A percentile compares a stretch with the other conserved stretches of the same genome.
These are phyloP conservation scores for Hipposideros larvatus DNA, from an alignment of 2,797 vertebrate genomes.

Conservation along the genomic window DNA sequence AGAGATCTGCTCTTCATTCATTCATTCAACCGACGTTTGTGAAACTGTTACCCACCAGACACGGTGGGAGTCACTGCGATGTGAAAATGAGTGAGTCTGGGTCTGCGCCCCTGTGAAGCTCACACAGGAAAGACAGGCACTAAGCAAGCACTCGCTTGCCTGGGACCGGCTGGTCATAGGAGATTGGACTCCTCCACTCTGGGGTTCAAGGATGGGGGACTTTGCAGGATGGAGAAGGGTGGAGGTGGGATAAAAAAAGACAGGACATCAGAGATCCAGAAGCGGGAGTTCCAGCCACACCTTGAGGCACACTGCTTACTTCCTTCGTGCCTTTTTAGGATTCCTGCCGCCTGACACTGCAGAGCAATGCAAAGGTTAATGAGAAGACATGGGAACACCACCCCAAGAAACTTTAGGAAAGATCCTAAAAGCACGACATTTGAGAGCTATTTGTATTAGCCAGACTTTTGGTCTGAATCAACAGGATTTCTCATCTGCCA, in stretches of 20 bases:
- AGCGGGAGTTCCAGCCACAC: neutral
- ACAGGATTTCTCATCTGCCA: neutral
- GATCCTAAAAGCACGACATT: neutral
- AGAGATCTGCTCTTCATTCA: accelerated
- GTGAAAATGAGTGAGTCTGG: accelerated
- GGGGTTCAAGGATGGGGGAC: neutral
- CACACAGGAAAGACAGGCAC: neutral
- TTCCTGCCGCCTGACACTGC: neutral
- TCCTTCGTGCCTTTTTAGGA: neutral
- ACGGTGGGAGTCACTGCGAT: neutral
- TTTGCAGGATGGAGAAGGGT: neutral
- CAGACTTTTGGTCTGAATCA: neutral
- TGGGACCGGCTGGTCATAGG: accelerated
- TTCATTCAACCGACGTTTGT: neutral
- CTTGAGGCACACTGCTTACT: neutral
- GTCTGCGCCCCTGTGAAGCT: neutral
- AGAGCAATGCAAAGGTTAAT: neutral
- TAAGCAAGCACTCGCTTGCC: neutral
- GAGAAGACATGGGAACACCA: neutral
- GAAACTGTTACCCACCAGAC: neutral
- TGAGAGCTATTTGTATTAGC: neutral
- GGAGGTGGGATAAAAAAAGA: neutral
- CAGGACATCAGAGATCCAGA: too few relatives aligned
- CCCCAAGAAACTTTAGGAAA: neutral
- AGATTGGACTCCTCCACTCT: neutral